Base-by-base conservation (phyloP, 1,140 invertebrate genomes). In the Anastrepha ludens region DNA sequence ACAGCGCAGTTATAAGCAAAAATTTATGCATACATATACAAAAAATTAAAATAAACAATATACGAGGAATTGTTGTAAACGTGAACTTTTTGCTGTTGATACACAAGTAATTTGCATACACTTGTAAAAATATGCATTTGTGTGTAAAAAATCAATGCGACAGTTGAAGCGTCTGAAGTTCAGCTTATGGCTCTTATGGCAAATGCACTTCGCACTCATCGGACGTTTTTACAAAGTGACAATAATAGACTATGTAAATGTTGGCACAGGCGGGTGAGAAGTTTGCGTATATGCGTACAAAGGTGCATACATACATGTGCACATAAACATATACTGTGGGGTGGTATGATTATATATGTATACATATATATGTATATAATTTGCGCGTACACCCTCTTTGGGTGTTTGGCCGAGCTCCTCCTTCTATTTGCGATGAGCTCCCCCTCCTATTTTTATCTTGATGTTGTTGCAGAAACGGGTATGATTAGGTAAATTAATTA, bases 191-290 rank as follows among this genome's bases (percentile, higher is more conserved):
- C 47, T 29, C 47, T 81, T 11, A 81, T 41, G 74, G 41, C 47
- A 81, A 81, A 81, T 81, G 74, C 74, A 81, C 74, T 81, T 81
- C 74, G 74, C 74, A 81, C 74, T 81, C 74, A 81, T 81, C 74
- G 74, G 47, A 55, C 47, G 47, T 81, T 81, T 55, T 81, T 81
- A 55, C 74, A 81, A 81, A 20, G 8, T 50, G 74, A 55, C 74
- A 81, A n/a, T 81, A 81, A 47, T 81, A 81, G 74, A 29, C 74
- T 81, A 58, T 81, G 74, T 58, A 81, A 50, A 81, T 81, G 9
- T 74, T 74, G 67, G 41, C 39, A 74, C 41, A 74, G 41, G 67
- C 39, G 39, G 41, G 41, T 74, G 67, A 74, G 41, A 44, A 74
- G 67, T 44, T 15, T 39, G 7, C 20, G 11, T 47, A 11, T 13